A percentile compares a stretch with the other conserved stretches of the same genome.
Conservation (phyloP, 2,888 invertebrate species). For the Mongoloraphidia duomilia region DNA sequence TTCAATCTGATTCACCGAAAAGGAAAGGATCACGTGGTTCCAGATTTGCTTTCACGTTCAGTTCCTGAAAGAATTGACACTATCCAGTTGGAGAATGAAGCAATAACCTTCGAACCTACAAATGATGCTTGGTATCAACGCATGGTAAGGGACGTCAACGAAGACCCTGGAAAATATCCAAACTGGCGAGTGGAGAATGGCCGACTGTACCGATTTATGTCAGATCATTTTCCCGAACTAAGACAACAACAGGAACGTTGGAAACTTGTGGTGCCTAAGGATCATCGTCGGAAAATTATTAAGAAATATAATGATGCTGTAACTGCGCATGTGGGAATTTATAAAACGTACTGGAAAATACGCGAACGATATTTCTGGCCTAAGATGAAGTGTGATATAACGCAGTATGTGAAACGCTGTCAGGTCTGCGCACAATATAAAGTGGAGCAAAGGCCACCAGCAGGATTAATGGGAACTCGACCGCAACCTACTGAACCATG, state of each 20-base stretch:
- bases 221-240: neutral
- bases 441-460: neutral
- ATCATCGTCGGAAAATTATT: neutral
- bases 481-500: slow-evolving; percentile 8
- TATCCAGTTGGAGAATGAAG: too few species aligned
- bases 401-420: slow-evolving; percentile 11
- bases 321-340: slow-evolving; percentile 11
- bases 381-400: slow-evolving; percentile 11
- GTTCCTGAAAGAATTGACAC: neutral
- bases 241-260: slow-evolving; percentile 1
- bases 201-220: neutral
- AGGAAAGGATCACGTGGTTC: slow-evolving; percentile 9
- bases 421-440: slow-evolving; percentile 2
- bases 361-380: slow-evolving; percentile 16
- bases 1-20: slow-evolving; percentile 11
- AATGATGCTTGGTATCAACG: slow-evolving; percentile 1
- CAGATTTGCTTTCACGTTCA: slow-evolving; percentile 11
- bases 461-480: neutral
- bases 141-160: neutral
- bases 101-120: neutral
- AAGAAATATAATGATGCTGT: slow-evolving; percentile 8
- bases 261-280: slow-evolving; percentile 11
- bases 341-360: slow-evolving; percentile 11
- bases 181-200: slow-evolving; percentile 7
- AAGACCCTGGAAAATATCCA: neutral